Conservation (phyloP, 2,113 vertebrate species). For the Notothenia rossii region DNA sequence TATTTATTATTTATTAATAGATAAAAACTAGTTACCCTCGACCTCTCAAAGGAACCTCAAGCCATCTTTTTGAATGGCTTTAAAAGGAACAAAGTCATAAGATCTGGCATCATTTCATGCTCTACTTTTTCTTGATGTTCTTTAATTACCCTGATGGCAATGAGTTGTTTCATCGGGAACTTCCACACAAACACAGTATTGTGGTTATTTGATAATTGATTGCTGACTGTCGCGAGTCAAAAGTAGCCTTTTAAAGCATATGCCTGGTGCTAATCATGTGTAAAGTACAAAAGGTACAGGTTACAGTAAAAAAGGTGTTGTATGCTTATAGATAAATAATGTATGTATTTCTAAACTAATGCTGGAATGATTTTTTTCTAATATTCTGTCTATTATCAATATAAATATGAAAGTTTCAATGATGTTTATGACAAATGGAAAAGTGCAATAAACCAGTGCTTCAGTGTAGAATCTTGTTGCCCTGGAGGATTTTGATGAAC, state of each 20-base stretch:
- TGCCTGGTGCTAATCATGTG: not conserved
- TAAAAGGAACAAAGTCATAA: no score
- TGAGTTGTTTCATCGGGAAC: not conserved
- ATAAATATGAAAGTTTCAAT: no score
- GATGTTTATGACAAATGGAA: not conserved
- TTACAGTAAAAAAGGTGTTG: not conserved
- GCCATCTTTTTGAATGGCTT: no score
- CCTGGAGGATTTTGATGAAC: not conserved
- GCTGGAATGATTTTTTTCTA: no score
- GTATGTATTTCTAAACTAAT: no score
- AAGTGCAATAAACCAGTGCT: not conserved
- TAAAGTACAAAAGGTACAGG: not conserved
- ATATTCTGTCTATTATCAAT: no score
- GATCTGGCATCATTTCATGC: no score
- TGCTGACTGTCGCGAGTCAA: not conserved
- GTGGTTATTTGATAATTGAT: not conserved
- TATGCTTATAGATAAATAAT: not conserved
- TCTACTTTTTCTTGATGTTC: not conserved
- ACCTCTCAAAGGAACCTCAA: no score
- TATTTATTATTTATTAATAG: no score
- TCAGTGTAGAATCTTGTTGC: not conserved
- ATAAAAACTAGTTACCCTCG: no score
- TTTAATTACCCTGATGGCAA: not conserved
- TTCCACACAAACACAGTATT: not conserved
- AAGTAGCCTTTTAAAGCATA: not conserved